Conservation (phyloP, 2,113 vertebrate genomes). For the Coryphaenoides rupestris region DNA sequence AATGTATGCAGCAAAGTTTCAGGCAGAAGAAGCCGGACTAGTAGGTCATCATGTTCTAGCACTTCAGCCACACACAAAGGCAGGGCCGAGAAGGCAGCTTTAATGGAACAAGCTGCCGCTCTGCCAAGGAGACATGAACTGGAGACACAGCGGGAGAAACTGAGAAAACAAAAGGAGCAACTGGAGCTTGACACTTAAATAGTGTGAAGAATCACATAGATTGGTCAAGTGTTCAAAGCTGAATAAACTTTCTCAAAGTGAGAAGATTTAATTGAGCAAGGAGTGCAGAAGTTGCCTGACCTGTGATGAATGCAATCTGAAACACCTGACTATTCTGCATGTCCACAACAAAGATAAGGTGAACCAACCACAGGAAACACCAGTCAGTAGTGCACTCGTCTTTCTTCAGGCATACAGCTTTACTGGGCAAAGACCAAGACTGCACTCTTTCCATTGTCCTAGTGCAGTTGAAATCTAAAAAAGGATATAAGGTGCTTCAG, state of each 20-base stretch:
- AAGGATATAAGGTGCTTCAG: conserved; percentile 1
- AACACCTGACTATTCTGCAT: conserved; percentile 14
- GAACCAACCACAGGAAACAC: background rate
- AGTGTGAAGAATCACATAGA: no score
- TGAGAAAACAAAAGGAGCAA: conserved; percentile 2
- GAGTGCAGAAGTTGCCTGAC: conserved; percentile 3
- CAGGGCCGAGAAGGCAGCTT: background rate
- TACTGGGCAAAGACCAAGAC: conserved; percentile 10
- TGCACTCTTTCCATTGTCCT: conserved; percentile 14
- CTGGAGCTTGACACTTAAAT: background rate
- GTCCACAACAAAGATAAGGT: conserved; percentile 3
- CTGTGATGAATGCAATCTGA: conserved; percentile 15
- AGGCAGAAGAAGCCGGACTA: background rate
- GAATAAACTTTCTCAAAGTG: no score
- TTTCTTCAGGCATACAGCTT: conserved; percentile 4
- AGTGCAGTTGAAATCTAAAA: conserved; percentile 10
- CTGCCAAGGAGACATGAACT: background rate
- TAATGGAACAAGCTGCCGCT: background rate
- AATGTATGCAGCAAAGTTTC: background rate
- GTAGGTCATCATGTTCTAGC: background rate
- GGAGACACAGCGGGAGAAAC: background rate
- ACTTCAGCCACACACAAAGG: background rate
- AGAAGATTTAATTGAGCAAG: no score
- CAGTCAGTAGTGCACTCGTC: conserved; percentile 7
- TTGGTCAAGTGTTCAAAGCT: no score